Evolutionary conservation across 37 sponge, comb jelly and placozoan genomes (phyloP), one percentile per base, ranked within the genome.

Genomic region (Chondrosia reniformis): DNA sequence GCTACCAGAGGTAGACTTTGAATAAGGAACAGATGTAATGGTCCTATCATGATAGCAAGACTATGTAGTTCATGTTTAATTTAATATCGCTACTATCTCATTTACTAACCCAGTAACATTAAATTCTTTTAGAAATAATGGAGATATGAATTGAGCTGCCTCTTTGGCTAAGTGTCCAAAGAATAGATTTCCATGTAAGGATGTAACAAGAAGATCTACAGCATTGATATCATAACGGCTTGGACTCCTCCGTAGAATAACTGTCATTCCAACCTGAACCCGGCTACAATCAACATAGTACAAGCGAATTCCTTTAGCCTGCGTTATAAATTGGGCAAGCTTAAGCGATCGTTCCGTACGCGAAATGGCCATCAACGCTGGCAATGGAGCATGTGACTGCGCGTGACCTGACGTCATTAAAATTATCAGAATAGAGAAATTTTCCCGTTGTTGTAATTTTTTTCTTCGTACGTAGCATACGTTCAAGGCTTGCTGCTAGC

Each of bases 321-420:
- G 66, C 3, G 33, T 33, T 4, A 36, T 64, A 9, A 64, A 64
- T 1, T 32, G 33, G 34, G 6, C 3, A 28, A 64, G 36, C 7
- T 34, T 19, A 27, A 64, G 17, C 19, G 28, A 32, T 3, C 31
- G 1, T 7, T 8, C 66, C 3, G 4, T 36, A 15, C 6, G 66
- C 33, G 63, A 9, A 22, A 32, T 2, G 17, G 66, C 66, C 66
- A 64, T 64, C 8, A 12, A 25, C n/a, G n/a, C n/a, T n/a, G n/a
- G 15, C 25, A 56, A 24, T 56, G n/a, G 58, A 64, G 28, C 66
- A 64, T 64, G 66, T 64, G 66, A 64, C 66, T 3, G 2, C 33
- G 33, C 6, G 66, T 64, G 66, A 64, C 66, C 4, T 33, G 31
- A 64, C 66, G 33, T 64, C 31, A 32, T 9, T 7, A 9, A n/a